phyloP scores from a whole-genome alignment of 2,113 vertebrate genomes.

The Chaenocephalus aceratus region DNA sequence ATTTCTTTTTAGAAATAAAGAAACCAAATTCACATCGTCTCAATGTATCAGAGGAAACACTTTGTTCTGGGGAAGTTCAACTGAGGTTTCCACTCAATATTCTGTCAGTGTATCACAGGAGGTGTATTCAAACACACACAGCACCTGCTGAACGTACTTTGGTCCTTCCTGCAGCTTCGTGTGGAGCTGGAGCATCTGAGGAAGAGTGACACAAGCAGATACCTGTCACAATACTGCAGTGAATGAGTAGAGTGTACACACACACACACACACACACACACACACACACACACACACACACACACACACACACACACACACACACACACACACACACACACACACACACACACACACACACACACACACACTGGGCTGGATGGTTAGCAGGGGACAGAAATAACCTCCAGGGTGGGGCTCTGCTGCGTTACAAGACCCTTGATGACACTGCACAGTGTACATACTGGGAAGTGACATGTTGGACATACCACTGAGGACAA shows the following conservation, averaged over 20 bases:
- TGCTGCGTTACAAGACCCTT: conserved; percentile 32
- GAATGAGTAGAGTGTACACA: background rate
- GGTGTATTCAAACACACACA: background rate
- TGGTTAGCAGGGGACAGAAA: conserved; percentile 57
- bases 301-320: background rate
- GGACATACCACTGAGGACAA: conserved; percentile 5
- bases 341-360: too few relatives aligned
- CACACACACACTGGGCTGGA: conserved; percentile 13
- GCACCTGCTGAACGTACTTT: background rate
- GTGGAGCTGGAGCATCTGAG: conserved; percentile 4
- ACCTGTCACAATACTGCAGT: background rate
- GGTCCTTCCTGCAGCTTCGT: background rate
- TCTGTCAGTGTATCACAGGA: too few relatives aligned
- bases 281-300: background rate
- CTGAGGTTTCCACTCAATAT: background rate
- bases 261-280: background rate
- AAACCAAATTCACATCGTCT: background rate
- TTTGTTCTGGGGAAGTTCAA: background rate
- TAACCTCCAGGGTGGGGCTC: conserved; percentile 66
- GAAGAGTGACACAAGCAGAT: conserved; percentile 2
- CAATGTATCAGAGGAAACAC: too few relatives aligned
- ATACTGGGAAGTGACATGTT: conserved; percentile 32
- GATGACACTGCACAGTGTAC: conserved; percentile 51
- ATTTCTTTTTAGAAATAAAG: background rate
- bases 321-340: too few relatives aligned